Conservation (phyloP, 1,140 invertebrate genomes). For the Pectinophora gossypiella region DNA sequence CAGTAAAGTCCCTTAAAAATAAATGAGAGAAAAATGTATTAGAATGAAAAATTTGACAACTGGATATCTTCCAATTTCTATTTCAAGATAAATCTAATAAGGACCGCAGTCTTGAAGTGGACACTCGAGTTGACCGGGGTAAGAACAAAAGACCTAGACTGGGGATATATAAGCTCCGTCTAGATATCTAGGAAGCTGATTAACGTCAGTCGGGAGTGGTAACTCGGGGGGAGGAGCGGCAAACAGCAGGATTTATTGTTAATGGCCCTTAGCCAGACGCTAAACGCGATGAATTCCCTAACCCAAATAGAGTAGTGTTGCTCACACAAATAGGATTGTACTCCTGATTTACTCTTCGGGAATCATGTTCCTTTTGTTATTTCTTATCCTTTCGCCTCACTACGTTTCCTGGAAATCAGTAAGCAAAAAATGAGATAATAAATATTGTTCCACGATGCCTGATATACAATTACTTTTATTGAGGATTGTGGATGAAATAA, state of each 20-base stretch:
- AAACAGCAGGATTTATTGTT: constrained; percentile 66
- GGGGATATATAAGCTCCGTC: constrained; percentile 29
- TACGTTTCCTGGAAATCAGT: neutral
- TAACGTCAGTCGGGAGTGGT: constrained; percentile 46
- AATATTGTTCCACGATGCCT: no score
- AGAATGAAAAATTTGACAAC: no score
- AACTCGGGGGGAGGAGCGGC: constrained; percentile 32
- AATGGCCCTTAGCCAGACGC: constrained; percentile 53
- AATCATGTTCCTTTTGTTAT: constrained; percentile 1
- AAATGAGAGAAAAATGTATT: no score
- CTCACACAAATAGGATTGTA: constrained; percentile 19
- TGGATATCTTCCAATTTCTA: no score
- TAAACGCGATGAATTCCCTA: constrained; percentile 55
- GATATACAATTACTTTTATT: no score
- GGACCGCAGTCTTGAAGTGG: constrained; percentile 33
- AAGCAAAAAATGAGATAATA: no score
- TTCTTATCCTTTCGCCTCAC: neutral
- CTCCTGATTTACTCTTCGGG: constrained; percentile 10
- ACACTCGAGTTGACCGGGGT: constrained; percentile 37
- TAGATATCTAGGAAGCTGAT: constrained; percentile 58
- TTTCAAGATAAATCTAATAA: constrained; percentile 45
- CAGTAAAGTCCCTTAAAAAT: no score
- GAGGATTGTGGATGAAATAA: no score
- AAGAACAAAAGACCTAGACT: constrained; percentile 34
- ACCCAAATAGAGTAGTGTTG: constrained; percentile 37